Evolutionary conservation across 2,888 invertebrate species (phyloP), one percentile per base, ranked within the genome.

Genomic region (Xestia c-nigrum): DNA sequence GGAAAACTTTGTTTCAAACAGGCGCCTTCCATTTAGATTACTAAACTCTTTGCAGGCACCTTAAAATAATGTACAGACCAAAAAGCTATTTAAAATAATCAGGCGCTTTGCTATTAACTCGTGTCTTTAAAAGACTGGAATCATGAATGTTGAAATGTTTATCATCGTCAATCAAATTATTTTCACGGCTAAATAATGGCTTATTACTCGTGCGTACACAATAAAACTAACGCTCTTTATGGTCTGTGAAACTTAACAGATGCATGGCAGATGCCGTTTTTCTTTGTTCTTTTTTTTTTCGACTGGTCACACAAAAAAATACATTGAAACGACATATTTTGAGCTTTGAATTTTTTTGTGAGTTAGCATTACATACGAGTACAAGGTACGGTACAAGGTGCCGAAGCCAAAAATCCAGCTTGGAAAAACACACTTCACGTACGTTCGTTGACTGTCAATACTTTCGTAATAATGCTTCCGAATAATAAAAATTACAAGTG

Each of bases 41-140:
- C 31, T 31, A 31, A 31, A 31, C 31, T 31, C 31, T 31, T 31
- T 31, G 31, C 40, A 63, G 40, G n/a, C 63, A 31, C n/a, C 21
- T 16, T 43, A 21, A 12, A 31, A 5, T 55, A 12, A 31, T 43
- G n/a, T n/a, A 43, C 38, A 52, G 61, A 52, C 43, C 21, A 46
- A 77, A 50, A 43, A 38, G 72, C 57, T 65, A 50, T 40, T 57
- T 9, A 7, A 38, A 71, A 65, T 38, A 12, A 57, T 57, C 78
- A 78, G 78, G 78, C 78, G 79, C 78, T 78, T 61, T 38, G 19
- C 5, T 31, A 31, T 31, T 31, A 52, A 10, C 5, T 10, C 43
- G 43, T 43, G 24, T 46, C 24, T 19, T 16, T n/a, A 46, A n/a
- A n/a, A 4, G 46, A 9, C 71, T 31, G 46, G 14, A 64, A 63